phyloP scores from a whole-genome alignment of 2,888 invertebrate species.

The Serripes groenlandicus region DNA sequence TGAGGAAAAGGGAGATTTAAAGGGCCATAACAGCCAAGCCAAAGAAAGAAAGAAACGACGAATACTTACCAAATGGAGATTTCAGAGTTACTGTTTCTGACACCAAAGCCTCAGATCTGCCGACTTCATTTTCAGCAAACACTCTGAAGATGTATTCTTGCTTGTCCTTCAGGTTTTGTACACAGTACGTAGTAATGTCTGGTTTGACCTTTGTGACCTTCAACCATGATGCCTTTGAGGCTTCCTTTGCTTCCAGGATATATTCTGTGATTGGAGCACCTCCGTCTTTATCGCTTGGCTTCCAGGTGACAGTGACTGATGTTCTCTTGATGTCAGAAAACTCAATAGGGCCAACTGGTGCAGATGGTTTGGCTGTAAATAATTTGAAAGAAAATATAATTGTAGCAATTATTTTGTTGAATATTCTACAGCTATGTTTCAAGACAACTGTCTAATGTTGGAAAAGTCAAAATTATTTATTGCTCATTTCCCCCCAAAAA shows the following conservation, averaged over 20 bases:
- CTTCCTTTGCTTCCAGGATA: conserved; percentile 83
- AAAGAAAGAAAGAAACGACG: background rate
- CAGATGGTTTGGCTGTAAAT: conserved; percentile 76
- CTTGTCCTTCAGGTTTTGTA: conserved; percentile 80
- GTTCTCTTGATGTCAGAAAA: conserved; percentile 80
- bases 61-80: conserved; percentile 79
- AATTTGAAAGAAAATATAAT: too few relatives aligned
- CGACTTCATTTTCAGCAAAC: conserved; percentile 83
- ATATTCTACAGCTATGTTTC: too few relatives aligned
- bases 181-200: conserved; percentile 79
- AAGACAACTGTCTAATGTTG: too few relatives aligned
- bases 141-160: conserved; percentile 87
- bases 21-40: too few relatives aligned
- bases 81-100: conserved; percentile 80
- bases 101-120: conserved; percentile 80
- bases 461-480: too few relatives aligned
- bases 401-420: too few relatives aligned
- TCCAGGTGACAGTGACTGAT: conserved; percentile 85
- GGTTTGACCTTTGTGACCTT: conserved; percentile 95
- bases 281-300: conserved; percentile 94
- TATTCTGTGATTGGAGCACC: conserved; percentile 90
- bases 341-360: conserved; percentile 81
- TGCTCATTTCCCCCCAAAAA: too few relatives aligned
- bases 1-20: too few relatives aligned
- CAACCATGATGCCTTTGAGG: conserved; percentile 88